Evolutionary conservation across 2,797 vertebrate species (phyloP).

Genomic region (Garrulus glandarius): DNA sequence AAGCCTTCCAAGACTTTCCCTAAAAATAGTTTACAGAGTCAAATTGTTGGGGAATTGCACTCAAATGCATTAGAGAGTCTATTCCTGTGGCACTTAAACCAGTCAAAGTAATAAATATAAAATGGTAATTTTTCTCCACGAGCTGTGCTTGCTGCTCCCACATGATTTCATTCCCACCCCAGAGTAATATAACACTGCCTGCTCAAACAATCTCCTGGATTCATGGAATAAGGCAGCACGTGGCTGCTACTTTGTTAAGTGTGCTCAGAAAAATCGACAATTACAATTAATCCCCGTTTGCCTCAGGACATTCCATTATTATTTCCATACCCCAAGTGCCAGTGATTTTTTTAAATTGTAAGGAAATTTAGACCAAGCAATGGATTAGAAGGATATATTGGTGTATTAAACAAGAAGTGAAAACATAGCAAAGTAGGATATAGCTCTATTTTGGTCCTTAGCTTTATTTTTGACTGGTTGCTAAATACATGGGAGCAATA

Average conservation of each 20-base stretch:
- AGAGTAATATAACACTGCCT: constrained; percentile 60
- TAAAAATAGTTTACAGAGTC: constrained; percentile 72
- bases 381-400: background rate
- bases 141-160: constrained; percentile 60
- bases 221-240: constrained; percentile 41
- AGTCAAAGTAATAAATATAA: constrained; percentile 75
- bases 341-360: constrained; percentile 12
- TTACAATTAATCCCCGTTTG: constrained; percentile 53
- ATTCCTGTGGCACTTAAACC: constrained; percentile 70
- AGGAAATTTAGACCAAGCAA: background rate
- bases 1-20: constrained; percentile 26
- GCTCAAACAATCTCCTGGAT: constrained; percentile 14
- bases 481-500: background rate
- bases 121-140: constrained; percentile 72
- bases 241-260: constrained; percentile 38
- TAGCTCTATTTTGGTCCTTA: background rate
- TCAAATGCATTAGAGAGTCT: constrained; percentile 68
- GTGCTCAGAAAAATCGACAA: constrained; percentile 52
- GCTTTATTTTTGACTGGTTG: background rate
- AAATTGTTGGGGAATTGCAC: constrained; percentile 65
- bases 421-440: background rate
- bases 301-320: constrained; percentile 1
- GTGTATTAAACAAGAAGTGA: background rate
- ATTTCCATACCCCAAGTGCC: constrained; percentile 16
- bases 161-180: constrained; percentile 50